These are phyloP conservation scores for Heliconius hermathena DNA, from an alignment of 1,140 invertebrate genomes.

Conservation along the genomic window DNA sequence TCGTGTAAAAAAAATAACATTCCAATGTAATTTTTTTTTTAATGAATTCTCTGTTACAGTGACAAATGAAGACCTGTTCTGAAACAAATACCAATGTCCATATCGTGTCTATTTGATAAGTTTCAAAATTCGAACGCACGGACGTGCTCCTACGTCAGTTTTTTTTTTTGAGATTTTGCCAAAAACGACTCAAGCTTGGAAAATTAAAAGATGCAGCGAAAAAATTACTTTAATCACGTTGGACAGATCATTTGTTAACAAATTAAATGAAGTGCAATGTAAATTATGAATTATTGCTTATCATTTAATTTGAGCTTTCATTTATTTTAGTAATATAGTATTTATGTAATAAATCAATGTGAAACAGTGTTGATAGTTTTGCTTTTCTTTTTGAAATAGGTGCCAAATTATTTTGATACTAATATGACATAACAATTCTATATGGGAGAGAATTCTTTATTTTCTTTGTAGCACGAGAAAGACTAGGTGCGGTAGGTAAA, in stretches of 20 bases:
- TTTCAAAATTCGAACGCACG: slow-evolving; percentile 18
- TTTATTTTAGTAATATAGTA: no score
- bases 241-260: slow-evolving; percentile 34
- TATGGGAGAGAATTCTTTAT: no score
- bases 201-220: slow-evolving; percentile 37
- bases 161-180: slow-evolving; percentile 41
- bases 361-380: no score
- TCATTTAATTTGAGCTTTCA: no score
- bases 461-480: no score
- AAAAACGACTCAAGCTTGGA: slow-evolving; percentile 40
- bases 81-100: slow-evolving; percentile 20
- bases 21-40: background rate
- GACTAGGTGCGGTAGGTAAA: no score
- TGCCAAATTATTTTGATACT: no score
- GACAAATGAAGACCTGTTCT: slow-evolving; percentile 11
- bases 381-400: no score
- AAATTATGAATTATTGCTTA: no score
- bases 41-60: background rate
- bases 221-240: slow-evolving; percentile 21
- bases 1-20: background rate
- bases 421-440: no score
- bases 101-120: slow-evolving; percentile 26
- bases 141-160: slow-evolving; percentile 6
- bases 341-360: no score
- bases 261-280: slow-evolving; percentile 16